Conservation (phyloP, 2,888 invertebrate genomes). For the Nycteola revayana region DNA sequence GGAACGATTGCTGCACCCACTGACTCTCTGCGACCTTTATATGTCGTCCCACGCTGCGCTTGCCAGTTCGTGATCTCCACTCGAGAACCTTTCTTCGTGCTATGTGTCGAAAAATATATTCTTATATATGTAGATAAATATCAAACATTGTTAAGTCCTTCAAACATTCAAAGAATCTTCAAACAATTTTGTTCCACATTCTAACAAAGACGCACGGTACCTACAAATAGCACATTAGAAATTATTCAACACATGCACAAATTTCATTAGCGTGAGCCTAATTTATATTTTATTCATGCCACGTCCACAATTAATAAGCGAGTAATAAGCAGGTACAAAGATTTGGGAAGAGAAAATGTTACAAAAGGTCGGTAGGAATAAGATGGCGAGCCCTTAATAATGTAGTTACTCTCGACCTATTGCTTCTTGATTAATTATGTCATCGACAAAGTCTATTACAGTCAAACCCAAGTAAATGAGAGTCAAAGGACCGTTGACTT, state of each 20-base stretch:
- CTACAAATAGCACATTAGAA: constrained; percentile 20
- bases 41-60: too few species aligned
- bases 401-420: constrained; percentile 38
- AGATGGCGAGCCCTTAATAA: constrained; percentile 40
- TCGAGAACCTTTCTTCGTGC: too few species aligned
- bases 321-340: constrained; percentile 32
- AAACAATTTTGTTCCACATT: constrained; percentile 25
- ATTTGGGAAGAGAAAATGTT: constrained; percentile 24
- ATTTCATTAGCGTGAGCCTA: constrained; percentile 27
- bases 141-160: too few species aligned
- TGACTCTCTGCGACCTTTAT: too few species aligned
- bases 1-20: too few species aligned
- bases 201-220: constrained; percentile 28
- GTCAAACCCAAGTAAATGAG: constrained; percentile 17
- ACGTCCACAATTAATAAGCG: constrained; percentile 34
- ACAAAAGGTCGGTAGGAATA: constrained; percentile 13
- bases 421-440: constrained; percentile 50
- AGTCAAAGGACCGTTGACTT: too few species aligned
- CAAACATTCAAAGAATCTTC: background rate
- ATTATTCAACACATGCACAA: constrained; percentile 35
- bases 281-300: constrained; percentile 36
- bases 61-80: too few species aligned
- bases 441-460: constrained; percentile 34
- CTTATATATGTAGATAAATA: too few species aligned
- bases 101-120: too few species aligned